phyloP scores from a whole-genome alignment of 2,888 invertebrate species.

The Hypsopygia costalis region DNA sequence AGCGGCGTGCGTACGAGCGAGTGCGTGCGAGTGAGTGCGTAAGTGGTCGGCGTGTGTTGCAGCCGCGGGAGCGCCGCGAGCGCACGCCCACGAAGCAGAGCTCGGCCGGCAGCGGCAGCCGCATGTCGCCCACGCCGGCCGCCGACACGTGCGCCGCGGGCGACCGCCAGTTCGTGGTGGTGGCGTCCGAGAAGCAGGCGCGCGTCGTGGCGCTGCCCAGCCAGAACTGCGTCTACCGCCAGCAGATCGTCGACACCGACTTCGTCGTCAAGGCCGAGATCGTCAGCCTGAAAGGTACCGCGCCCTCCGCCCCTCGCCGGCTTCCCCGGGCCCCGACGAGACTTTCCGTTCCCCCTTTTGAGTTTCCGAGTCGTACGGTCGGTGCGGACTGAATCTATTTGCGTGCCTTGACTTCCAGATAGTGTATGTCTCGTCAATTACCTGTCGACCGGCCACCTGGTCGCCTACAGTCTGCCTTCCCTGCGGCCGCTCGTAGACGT shows the following conservation, averaged over 20 bases:
- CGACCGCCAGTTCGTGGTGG: conserved; percentile 95
- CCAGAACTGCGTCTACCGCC: conserved; percentile 96
- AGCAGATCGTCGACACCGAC: conserved; percentile 95
- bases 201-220: conserved; percentile 96
- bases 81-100: conserved; percentile 83
- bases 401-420: conserved; percentile 79
- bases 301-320: not conserved
- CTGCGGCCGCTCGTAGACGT: conserved; percentile 95
- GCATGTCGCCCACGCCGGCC: conserved; percentile 88
- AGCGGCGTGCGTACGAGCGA: not conserved
- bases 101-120: conserved; percentile 77
- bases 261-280: conserved; percentile 97
- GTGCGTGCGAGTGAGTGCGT: not conserved
- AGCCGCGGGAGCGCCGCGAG: conserved; percentile 66
- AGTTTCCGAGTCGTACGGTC: not conserved
- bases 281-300: conserved; percentile 91
- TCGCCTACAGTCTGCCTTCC: conserved; percentile 97
- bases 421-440: conserved; percentile 97
- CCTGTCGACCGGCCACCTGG: conserved; percentile 95
- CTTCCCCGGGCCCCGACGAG: not conserved
- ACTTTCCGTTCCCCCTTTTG: not conserved
- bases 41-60: conserved; percentile 9
- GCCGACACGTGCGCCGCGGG: conserved; percentile 59
- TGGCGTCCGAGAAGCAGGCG: conserved; percentile 97
- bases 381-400: conserved; percentile 14